Base-by-base conservation (phyloP, 2,113 vertebrate species). In the Climacteris rufus region DNA sequence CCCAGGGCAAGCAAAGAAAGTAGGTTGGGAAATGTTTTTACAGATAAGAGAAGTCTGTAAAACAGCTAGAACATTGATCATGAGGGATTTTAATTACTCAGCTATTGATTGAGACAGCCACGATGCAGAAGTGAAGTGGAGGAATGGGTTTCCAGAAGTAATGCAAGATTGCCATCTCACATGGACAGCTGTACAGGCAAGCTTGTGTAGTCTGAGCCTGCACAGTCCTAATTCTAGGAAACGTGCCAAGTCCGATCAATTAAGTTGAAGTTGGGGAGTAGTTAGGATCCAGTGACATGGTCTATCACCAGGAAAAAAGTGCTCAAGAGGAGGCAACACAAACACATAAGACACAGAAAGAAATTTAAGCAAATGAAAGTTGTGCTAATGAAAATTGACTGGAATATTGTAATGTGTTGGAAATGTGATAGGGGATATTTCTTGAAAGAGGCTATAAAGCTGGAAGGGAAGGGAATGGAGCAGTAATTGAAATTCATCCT, bases 211-310 rank as follows among this genome's bases (percentile, higher is more conserved):
- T 89, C 81, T 87, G 90, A 97, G 94, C 77, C 87, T 94, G 83
- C 78, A 78, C 87, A 94, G 90, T 96, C 90, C 92, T 74, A 93
- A 93, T 87, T 97, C 97, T 96, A 98, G 97, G 98, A 98, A 96
- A 74, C 0, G 4, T 97, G 97, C 97, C 97, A 98, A 98, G 88
- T 89, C 64, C 59, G 77, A 97, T 97, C 97, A 97, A 97, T 98
- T 94, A 97, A 95, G 91, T 89, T 94, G 96, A 93, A 97, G 93
- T 74, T 81, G 44, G 94, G 86, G 93, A 96, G 94, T 94, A 92
- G 96, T 97, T 96, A 97, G 93, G 96, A 97, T 97, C 93, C 76
- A 59, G 86, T 94, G 91, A 94, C 95, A 93, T 14, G 8, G 94
- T 97, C 96, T 90, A 94, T 96, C 93, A 90, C 76, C 84, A 93